Base-by-base conservation (phyloP, 2,888 invertebrate genomes). In the Scrobipalpa atriplicella region DNA sequence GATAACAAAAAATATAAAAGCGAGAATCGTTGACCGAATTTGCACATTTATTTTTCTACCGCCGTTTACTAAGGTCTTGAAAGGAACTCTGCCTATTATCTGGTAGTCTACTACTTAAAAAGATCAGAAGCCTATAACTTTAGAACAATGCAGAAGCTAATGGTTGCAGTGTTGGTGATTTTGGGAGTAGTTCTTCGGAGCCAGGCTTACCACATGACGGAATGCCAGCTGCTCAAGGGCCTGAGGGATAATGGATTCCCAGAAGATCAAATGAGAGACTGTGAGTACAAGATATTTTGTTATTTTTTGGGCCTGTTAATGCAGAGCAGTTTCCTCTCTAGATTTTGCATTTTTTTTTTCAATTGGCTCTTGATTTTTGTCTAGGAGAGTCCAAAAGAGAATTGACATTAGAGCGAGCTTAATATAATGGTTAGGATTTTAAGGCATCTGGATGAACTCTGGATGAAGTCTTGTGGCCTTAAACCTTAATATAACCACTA, bases 161-260 rank as follows among this genome's bases (percentile, higher is more conserved):
- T 19, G 8, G 11, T 62, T 1, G 9, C 66, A 41, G 5, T 67
- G n/a, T n/a, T n/a, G 39, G 63, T 54, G 29, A 29, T 41, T 1
- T 36, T 60, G 11, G 67, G 62, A 19, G 21, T 66, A n/a, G 39
- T 58, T 2, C 39, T 67, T 18, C 52, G 47, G 16, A 62, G 68
- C 36, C 68, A 69, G 58, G 67, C 63, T 0, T 68, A 66, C 9
- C 60, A 62, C 1, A 54, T 70, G 11, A 54, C 66, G 3, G 52
- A 67, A 41, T 71, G 70, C 61, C 67, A 67, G 56, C 61, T 72
- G 60, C 68, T 72, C 0, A 47, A 54, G 9, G 68, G 70, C 21
- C n/a, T 72, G 9, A 66, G 69, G 18, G 18, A 9, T 10, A 65
- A 82, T 78, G 90, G 79, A 0, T 79, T 82, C 63, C 80, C 81